Conservation (phyloP, 2,113 vertebrate genomes). For the Salvator merianae region DNA sequence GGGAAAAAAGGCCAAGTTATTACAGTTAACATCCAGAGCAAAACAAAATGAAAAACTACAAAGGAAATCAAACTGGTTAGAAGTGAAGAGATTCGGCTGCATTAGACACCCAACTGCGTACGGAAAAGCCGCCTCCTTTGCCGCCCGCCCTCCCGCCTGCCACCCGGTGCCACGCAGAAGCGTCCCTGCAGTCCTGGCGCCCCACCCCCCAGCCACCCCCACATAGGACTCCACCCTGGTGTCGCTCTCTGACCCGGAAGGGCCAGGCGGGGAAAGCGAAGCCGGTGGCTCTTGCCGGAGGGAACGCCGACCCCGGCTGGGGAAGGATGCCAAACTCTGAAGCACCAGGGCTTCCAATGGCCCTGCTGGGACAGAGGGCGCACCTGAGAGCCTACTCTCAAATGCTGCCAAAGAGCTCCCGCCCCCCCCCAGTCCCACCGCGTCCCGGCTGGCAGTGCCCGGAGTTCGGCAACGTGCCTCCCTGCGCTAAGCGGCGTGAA, state of each 20-base stretch:
- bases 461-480: no score
- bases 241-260: neutral
- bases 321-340: no score
- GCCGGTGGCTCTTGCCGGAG: neutral
- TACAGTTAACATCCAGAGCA: constrained; percentile 51
- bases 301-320: neutral
- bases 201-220: neutral
- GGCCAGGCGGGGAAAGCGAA: no score
- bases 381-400: no score
- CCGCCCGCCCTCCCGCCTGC: neutral
- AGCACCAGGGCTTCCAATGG: no score
- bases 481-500: no score
- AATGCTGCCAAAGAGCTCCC: no score
- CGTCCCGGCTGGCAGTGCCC: no score
- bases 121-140: neutral
- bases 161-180: neutral
- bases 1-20: constrained; percentile 71
- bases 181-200: neutral
- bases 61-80: constrained; percentile 6
- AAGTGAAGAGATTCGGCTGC: neutral
- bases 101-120: neutral
- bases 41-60: neutral
- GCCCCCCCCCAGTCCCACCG: no score
- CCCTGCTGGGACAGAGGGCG: no score
- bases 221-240: accelerated